Percentiles rank a stretch among this genome's conserved stretches.
These are phyloP conservation scores for Saxidomus purpurata DNA, from an alignment of 1,140 invertebrate genomes.

Conservation along the genomic window DNA sequence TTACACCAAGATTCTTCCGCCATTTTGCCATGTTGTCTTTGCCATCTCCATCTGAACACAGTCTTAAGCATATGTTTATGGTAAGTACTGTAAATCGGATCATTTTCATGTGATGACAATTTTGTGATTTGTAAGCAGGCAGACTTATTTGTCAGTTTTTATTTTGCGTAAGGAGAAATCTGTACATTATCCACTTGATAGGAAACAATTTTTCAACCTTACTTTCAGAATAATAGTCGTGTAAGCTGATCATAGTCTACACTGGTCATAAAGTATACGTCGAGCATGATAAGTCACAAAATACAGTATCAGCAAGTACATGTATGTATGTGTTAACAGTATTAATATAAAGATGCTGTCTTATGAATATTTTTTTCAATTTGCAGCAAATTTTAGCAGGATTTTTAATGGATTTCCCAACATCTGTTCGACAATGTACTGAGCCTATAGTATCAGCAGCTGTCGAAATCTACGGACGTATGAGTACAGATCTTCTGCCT, in stretches of 20 bases:
- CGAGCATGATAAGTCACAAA: no score
- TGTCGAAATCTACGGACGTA: slow-evolving; percentile 86
- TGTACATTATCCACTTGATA: no score
- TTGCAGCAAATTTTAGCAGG: slow-evolving; percentile 91
- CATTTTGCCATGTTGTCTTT: slow-evolving; percentile 87
- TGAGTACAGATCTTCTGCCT: slow-evolving; percentile 86
- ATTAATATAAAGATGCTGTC: no score
- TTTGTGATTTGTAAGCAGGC: no score
- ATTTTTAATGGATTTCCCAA: slow-evolving; percentile 89
- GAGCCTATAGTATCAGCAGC: slow-evolving; percentile 85
- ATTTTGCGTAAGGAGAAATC: no score
- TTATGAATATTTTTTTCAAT: slow-evolving; percentile 28
- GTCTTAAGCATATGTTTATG: slow-evolving; percentile 86
- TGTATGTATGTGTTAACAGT: no score
- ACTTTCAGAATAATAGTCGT: no score
- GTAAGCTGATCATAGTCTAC: no score
- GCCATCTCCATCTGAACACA: slow-evolving; percentile 86
- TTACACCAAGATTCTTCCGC: slow-evolving; percentile 85
- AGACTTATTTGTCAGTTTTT: no score
- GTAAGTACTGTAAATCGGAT: slow-evolving; percentile 73
- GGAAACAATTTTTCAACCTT: no score
- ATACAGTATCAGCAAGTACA: no score
- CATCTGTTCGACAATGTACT: slow-evolving; percentile 87
- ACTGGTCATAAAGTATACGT: no score
- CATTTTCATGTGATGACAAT: background rate